Percentiles rank a stretch among this genome's conserved stretches.
phyloP scores from a whole-genome alignment of 2,113 vertebrate genomes.

The Hippocampus abdominalis region DNA sequence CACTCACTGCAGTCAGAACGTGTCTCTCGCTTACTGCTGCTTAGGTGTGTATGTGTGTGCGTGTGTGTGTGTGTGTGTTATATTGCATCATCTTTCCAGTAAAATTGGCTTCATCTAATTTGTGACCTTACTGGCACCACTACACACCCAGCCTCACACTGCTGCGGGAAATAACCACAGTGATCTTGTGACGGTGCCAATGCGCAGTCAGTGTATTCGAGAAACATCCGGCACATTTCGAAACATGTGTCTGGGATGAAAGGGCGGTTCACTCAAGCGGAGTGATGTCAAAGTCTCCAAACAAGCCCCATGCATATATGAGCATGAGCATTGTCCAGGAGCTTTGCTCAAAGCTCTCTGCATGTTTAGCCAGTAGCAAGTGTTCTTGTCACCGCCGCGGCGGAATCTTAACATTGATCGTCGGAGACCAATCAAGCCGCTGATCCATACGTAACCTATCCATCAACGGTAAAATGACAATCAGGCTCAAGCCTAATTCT shows the following conservation, averaged over 20 bases:
- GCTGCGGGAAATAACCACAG: slow-evolving; percentile 19
- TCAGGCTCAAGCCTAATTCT: neutral
- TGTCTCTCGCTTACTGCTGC: slow-evolving; percentile 2
- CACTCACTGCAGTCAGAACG: slow-evolving; percentile 31
- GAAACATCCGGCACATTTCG: slow-evolving; percentile 4
- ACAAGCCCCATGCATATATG: slow-evolving; percentile 2
- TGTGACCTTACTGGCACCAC: slow-evolving; percentile 2
- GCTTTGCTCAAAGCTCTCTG: slow-evolving; percentile 30
- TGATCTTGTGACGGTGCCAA: slow-evolving; percentile 6
- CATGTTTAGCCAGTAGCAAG: slow-evolving; percentile 37
- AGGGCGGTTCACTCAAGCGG: slow-evolving; percentile 29
- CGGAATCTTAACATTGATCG: neutral
- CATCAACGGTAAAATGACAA: neutral
- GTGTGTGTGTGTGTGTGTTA: slow-evolving; percentile 2
- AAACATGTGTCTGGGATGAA: slow-evolving; percentile 12
- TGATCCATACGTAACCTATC: slow-evolving; percentile 7
- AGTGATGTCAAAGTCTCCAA: slow-evolving; percentile 22
- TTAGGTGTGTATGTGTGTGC: neutral
- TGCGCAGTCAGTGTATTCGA: neutral
- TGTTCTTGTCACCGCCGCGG: slow-evolving; percentile 28
- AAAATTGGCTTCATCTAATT: slow-evolving; percentile 15
- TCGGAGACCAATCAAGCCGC: neutral
- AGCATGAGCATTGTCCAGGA: slow-evolving; percentile 26
- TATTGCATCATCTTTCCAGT: slow-evolving; percentile 13
- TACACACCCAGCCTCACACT: neutral